These are phyloP conservation scores for Anisognathus igniventris DNA, from an alignment of 2,797 vertebrate genomes.

Conservation along the genomic window DNA sequence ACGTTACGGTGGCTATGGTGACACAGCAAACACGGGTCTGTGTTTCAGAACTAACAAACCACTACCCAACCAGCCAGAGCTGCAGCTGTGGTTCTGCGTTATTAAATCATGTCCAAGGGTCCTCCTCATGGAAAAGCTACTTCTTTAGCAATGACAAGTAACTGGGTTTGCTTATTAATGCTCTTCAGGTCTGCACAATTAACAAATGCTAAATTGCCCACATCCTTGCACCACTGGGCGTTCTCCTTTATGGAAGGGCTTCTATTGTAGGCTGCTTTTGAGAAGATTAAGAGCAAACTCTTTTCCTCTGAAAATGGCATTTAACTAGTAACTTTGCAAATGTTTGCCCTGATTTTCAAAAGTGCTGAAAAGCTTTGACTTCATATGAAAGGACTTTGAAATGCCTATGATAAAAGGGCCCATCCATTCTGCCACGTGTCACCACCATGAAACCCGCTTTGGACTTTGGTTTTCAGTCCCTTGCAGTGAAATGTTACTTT, in stretches of 20 bases:
- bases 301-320: fast-evolving
- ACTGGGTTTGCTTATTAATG: not conserved
- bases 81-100: not conserved
- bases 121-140: not conserved
- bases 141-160: not conserved
- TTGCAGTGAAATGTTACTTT: not conserved
- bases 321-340: not conserved
- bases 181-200: not conserved
- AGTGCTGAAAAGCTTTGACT: not conserved
- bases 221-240: not conserved
- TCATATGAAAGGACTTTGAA: not conserved
- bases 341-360: not conserved
- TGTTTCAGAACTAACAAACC: not conserved
- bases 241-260: not conserved
- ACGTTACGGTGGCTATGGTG: not conserved
- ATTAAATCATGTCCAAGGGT: not conserved
- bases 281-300: not conserved
- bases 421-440: not conserved
- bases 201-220: not conserved
- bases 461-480: not conserved
- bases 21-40: not conserved
- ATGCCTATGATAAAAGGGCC: not conserved
- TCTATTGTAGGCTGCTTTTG: not conserved
- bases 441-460: fast-evolving
- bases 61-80: not conserved